Percentiles rank a stretch among this genome's conserved stretches.
These are phyloP conservation scores for Entelurus aequoreus DNA, from an alignment of 2,113 vertebrate species.

Conservation along the genomic window DNA sequence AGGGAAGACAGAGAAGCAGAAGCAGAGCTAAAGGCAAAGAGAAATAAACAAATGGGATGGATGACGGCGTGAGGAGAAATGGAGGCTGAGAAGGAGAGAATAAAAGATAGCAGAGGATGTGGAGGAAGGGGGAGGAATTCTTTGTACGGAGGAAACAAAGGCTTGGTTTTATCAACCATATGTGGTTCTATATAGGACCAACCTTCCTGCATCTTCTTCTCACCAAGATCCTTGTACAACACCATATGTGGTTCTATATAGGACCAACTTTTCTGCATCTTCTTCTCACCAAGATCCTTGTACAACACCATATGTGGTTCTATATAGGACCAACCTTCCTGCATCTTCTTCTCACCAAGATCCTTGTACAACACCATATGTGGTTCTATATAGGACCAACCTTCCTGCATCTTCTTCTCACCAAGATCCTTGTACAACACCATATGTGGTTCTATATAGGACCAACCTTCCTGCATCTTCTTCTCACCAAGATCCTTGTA, in stretches of 20 bases:
- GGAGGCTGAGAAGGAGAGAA: conserved; percentile 47
- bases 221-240: too few species aligned
- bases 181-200: too few species aligned
- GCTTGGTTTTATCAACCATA: not conserved
- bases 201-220: too few species aligned
- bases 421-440: conserved; percentile 31
- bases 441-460: not conserved
- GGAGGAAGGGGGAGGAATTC: conserved; percentile 33
- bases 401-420: conserved; percentile 44
- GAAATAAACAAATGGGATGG: not conserved
- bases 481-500: conserved; percentile 47
- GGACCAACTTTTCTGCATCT: too few species aligned
- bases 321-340: too few species aligned
- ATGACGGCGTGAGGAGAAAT: conserved; percentile 12
- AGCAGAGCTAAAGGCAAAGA: conserved; percentile 34
- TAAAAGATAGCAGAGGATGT: conserved; percentile 29
- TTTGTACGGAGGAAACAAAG: conserved; percentile 45
- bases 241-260: too few species aligned
- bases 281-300: too few species aligned
- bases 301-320: too few species aligned
- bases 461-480: conserved; percentile 38
- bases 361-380: conserved; percentile 8
- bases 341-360: too few species aligned
- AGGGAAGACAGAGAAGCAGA: conserved; percentile 26
- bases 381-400: conserved; percentile 14